Evolutionary conservation across 2,797 vertebrate genomes (phyloP).

Genomic region (Gila robusta): DNA sequence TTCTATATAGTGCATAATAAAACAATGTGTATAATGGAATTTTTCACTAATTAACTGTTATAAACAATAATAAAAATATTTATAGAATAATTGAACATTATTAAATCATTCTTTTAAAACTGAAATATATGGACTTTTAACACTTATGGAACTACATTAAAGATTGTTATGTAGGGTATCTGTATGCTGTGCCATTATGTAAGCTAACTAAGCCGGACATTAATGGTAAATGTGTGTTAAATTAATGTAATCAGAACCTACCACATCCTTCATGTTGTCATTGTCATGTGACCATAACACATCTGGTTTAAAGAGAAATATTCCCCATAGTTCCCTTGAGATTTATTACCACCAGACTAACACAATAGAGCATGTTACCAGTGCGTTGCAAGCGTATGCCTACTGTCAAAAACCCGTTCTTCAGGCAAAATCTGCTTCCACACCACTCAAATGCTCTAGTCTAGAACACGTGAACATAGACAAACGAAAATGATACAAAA

Average conservation of each 20-base stretch:
- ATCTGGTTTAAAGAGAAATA: background rate
- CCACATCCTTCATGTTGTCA: background rate
- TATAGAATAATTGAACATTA: background rate
- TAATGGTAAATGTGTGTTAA: background rate
- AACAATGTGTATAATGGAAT: background rate
- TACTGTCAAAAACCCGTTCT: conserved; percentile 4
- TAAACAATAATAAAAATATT: background rate
- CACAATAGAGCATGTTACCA: background rate
- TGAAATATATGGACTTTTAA: background rate
- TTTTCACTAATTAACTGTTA: background rate
- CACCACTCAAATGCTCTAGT: background rate
- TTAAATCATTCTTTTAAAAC: background rate
- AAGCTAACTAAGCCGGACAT: background rate
- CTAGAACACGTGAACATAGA: background rate
- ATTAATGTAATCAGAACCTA: background rate
- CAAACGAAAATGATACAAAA: background rate
- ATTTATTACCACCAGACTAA: background rate
- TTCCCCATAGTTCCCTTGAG: background rate
- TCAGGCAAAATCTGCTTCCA: background rate
- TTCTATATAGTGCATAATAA: background rate
- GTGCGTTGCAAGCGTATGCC: background rate
- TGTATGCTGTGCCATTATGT: background rate
- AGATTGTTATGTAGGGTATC: background rate
- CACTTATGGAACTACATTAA: background rate
- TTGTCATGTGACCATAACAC: background rate